Evolutionary conservation across 2,888 invertebrate species (phyloP).

Genomic region (Ectropis crepuscularia): DNA sequence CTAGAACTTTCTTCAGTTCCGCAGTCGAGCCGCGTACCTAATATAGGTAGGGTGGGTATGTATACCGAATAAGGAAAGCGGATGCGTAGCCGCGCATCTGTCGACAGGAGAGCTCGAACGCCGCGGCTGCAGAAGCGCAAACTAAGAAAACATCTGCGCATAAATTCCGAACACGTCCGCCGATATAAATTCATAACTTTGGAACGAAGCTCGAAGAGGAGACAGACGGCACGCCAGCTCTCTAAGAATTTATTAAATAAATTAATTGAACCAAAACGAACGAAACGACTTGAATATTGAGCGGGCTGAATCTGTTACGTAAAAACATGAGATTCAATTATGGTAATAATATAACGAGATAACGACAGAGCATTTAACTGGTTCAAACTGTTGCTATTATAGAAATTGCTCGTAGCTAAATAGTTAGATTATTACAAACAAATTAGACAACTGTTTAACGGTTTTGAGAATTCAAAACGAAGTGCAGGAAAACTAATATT

Average conservation of each 20-base stretch:
- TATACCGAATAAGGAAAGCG: conserved; percentile 33
- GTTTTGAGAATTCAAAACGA: background rate
- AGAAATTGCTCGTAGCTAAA: conserved; percentile 1
- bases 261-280: conserved; percentile 78
- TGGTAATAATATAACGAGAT: conserved; percentile 39
- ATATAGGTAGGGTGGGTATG: conserved; percentile 26
- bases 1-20: too few species aligned
- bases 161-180: conserved; percentile 78
- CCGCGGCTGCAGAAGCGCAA: conserved; percentile 59
- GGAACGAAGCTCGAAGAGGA: conserved; percentile 59
- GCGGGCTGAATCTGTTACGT: conserved; percentile 49
- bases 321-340: conserved; percentile 40
- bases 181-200: conserved; percentile 81
- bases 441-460: background rate
- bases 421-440: background rate
- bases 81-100: conserved; percentile 52
- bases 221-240: conserved; percentile 71
- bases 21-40: too few species aligned
- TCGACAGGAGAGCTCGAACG: conserved; percentile 52
- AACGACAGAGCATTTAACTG: conserved; percentile 21
- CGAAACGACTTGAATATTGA: conserved; percentile 66
- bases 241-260: conserved; percentile 78
- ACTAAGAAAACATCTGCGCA: conserved; percentile 71
- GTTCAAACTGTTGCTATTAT: conserved; percentile 23
- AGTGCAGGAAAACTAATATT: too few species aligned